Conservation (phyloP, 2,888 invertebrate species). For the Nomada fabriciana region DNA sequence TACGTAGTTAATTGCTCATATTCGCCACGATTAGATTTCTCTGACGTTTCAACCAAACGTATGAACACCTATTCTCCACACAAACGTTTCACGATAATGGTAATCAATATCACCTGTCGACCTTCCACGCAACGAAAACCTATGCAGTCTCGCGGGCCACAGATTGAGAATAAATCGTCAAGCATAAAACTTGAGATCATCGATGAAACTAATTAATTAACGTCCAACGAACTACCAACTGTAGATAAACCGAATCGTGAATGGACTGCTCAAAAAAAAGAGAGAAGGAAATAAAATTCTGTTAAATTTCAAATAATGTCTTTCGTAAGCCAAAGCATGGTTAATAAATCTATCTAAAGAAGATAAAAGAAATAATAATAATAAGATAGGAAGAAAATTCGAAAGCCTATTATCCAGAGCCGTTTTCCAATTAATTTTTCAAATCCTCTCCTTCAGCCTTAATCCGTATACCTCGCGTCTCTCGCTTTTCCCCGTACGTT, state of each 20-base stretch:
- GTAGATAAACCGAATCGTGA: not conserved
- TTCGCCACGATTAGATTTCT: slow-evolving; percentile 9
- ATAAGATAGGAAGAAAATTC: slow-evolving; percentile 8
- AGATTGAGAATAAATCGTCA: not conserved
- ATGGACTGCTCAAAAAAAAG: not conserved
- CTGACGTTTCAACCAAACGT: not conserved
- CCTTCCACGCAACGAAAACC: not conserved
- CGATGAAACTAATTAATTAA: slow-evolving; percentile 28
- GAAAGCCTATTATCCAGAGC: slow-evolving; percentile 28
- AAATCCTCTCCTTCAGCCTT: slow-evolving; percentile 14
- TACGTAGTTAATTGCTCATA: not conserved
- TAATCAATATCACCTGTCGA: not conserved
- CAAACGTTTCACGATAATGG: not conserved
- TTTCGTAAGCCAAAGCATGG: slow-evolving; percentile 4
- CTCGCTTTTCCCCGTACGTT: not conserved
- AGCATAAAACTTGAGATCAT: not conserved
- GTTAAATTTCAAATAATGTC: slow-evolving; percentile 10
- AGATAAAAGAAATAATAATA: not conserved
- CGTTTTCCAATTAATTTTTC: slow-evolving; percentile 47
- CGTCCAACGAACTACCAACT: too few species aligned
- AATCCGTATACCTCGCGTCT: slow-evolving; percentile 11
- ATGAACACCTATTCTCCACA: not conserved
- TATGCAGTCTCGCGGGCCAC: not conserved
- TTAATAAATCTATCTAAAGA: slow-evolving; percentile 27
- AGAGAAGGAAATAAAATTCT: slow-evolving; percentile 7